Base-by-base conservation (phyloP, 2,888 invertebrate species). In the Metalampra italica region DNA sequence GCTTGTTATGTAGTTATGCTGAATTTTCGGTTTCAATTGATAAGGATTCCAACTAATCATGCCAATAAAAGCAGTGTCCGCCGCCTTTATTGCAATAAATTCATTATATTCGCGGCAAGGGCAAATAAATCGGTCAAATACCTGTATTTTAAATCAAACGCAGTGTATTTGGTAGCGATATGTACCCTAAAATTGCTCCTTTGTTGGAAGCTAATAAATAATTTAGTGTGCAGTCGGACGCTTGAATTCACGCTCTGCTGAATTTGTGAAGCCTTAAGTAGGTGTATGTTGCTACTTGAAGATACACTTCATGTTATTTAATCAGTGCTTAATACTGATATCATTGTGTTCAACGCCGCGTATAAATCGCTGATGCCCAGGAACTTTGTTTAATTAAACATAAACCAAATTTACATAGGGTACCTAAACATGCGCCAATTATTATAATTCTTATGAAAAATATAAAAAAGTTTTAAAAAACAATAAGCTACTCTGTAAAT, bases 111-210 rank as follows among this genome's bases (percentile, higher is more conserved):
- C 64, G 59, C 57, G 64, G 59, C 59, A 62, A 71, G 46, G 38
- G 32, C 37, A 57, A 61, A 65, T 63, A 68, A 71, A 62, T 72
- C 82, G 84, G 83, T 82, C 83, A 84, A 83, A 79, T 82, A 84
- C 83, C 83, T 85, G 79, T 63, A 67, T 72, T 80, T 77, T 72
- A 79, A 83, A 82, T 82, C 77, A 81, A 74, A 75, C 68, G 57
- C 69, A 70, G 73, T 29, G 68, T 68, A 64, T 69, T 74, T 62
- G 64, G 66, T 62, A 61, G 66, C 71, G 59, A 80, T 84, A 82
- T 76, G 72, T 73, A 73, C 65, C 66, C 66, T 64, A 66, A 75
- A 76, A 68, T 67, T 29, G 68, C 59, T 69, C 60, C 76, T n/a
- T 78, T 78, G 81, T 76, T 83, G 77, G 58, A 57, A 52, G 45